These are phyloP conservation scores for Trogon melanurus DNA, from an alignment of 2,113 vertebrate species.

Conservation along the genomic window DNA sequence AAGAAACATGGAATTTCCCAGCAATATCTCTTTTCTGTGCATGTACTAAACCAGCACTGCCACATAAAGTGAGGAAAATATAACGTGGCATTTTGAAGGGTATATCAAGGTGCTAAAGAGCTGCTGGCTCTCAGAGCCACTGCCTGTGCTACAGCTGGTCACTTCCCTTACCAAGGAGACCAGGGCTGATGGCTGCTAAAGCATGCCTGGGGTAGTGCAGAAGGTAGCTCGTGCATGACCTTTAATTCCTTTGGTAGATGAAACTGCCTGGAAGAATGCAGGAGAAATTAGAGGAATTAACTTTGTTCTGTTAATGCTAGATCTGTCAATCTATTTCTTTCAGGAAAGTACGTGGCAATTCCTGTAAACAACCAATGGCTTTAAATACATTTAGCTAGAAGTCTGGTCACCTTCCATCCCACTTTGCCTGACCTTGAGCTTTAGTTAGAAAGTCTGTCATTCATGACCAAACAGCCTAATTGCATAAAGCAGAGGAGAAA, in stretches of 20 bases:
- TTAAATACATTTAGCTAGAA: not conserved
- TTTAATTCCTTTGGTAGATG: constrained; percentile 13
- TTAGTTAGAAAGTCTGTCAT: constrained; percentile 17
- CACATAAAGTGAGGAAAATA: not conserved
- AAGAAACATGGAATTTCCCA: not conserved
- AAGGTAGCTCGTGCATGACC: not conserved
- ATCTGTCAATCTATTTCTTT: not conserved
- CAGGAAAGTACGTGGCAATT: not conserved
- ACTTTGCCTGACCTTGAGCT: constrained; percentile 8
- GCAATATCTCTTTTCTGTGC: not conserved
- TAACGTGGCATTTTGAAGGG: not conserved
- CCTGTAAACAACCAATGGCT: not conserved
- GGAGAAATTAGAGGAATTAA: constrained; percentile 51
- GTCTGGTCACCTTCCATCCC: not conserved
- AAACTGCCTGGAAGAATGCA: constrained; percentile 35
- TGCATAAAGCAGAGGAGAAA: constrained; percentile 3
- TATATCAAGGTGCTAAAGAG: not conserved
- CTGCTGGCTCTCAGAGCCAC: not conserved
- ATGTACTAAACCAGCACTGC: too few species aligned
- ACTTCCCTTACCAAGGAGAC: rapidly evolving
- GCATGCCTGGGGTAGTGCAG: not conserved
- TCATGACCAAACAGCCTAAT: not conserved
- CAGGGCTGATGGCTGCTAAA: not conserved
- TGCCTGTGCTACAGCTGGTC: not conserved
- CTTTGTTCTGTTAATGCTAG: constrained; percentile 40